Percentiles rank a stretch among this genome's conserved stretches.
These are phyloP conservation scores for Branchinecta lynchi DNA, from an alignment of 1,140 invertebrate genomes.

Conservation along the genomic window DNA sequence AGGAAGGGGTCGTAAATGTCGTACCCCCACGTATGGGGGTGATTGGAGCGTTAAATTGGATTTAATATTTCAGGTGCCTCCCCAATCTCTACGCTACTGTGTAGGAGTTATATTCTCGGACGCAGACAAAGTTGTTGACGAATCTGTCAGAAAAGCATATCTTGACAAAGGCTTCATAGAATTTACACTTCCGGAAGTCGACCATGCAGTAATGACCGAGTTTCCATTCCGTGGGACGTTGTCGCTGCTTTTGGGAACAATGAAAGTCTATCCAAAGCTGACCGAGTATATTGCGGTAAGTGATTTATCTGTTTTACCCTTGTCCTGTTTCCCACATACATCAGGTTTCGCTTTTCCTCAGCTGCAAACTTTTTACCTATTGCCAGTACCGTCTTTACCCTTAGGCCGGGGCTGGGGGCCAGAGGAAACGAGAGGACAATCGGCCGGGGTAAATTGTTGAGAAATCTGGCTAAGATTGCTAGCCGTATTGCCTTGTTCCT, in stretches of 20 bases:
- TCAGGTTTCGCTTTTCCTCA: too few relatives aligned
- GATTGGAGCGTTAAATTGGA: too few relatives aligned
- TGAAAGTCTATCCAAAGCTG: constrained; percentile 33
- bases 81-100: constrained; percentile 29
- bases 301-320: constrained; percentile 12
- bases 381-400: too few relatives aligned
- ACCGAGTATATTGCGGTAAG: constrained; percentile 31
- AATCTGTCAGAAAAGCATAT: constrained; percentile 22
- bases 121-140: constrained; percentile 23
- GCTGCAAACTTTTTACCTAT: too few relatives aligned
- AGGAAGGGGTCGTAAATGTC: too few relatives aligned
- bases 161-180: constrained; percentile 30
- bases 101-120: constrained; percentile 32
- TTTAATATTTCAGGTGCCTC: constrained; percentile 26
- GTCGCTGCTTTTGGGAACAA: constrained; percentile 33
- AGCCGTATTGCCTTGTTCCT: too few relatives aligned
- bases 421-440: too few relatives aligned
- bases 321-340: background rate
- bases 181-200: constrained; percentile 31
- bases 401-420: too few relatives aligned
- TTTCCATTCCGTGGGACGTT: constrained; percentile 34
- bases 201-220: constrained; percentile 31
- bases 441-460: too few relatives aligned
- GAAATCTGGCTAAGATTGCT: too few relatives aligned
- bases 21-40: too few relatives aligned